phyloP scores from a whole-genome alignment of 53 echinoderm and acorn worm species.

The Holothuria leucospilota region DNA sequence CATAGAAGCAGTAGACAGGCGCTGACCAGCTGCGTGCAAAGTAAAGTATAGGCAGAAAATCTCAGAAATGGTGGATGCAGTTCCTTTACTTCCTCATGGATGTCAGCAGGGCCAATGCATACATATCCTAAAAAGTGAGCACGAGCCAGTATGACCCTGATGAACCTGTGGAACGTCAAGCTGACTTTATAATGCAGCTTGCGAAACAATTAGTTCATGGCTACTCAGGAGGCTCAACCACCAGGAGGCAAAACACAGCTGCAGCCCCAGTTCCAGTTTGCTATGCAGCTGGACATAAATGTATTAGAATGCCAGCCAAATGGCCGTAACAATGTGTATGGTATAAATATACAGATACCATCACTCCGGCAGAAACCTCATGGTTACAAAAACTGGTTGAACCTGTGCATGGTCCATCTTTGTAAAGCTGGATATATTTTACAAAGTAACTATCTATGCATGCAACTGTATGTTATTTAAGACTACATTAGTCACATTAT shows the following conservation, averaged over 20 bases:
- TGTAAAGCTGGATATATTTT: too few relatives aligned
- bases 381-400: too few relatives aligned
- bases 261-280: constrained; percentile 16
- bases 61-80: constrained; percentile 50
- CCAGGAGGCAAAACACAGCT: neutral
- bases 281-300: neutral
- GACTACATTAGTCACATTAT: too few relatives aligned
- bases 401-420: too few relatives aligned
- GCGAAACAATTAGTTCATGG: constrained; percentile 48
- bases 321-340: too few relatives aligned
- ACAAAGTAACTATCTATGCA: too few relatives aligned
- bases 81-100: constrained; percentile 44
- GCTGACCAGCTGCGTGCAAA: constrained; percentile 55
- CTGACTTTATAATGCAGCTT: constrained; percentile 37
- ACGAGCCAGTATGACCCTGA: neutral
- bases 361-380: too few relatives aligned
- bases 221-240: constrained; percentile 42
- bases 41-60: constrained; percentile 44
- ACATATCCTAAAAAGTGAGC: neutral
- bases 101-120: constrained; percentile 44
- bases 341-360: too few relatives aligned
- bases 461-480: too few relatives aligned
- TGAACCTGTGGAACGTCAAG: neutral
- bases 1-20: constrained; percentile 57
- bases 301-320: too few relatives aligned